Base-by-base conservation (phyloP, 2,888 invertebrate species). In the Tricholauxania praeusta region DNA sequence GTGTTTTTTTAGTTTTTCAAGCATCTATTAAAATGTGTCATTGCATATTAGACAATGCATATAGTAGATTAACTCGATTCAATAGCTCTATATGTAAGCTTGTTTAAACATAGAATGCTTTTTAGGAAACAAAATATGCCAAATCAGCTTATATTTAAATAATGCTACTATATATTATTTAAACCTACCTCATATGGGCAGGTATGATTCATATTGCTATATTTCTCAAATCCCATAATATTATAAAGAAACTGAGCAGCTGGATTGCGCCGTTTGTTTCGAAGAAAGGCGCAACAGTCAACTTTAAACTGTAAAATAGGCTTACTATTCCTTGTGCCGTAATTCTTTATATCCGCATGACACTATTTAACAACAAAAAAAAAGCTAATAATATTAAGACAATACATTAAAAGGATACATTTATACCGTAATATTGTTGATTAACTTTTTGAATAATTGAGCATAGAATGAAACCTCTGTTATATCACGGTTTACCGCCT, bases 171-270 rank as follows among this genome's bases (percentile, higher is more conserved):
- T 12, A 5, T 19, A 57, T 28, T 28, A 28, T 4, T 28, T 28
- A 28, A 39, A 76, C 72, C 68, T 65, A 75, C 74, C 59, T 74
- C 47, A 39, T 51, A 71, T 2, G 71, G 71, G 12, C 71, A 71
- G n/a, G 48, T n/a, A n/a, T 65, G 71, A 71, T 71, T 71, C 8
- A 71, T 17, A 71, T 71, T 71, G 48, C 64, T 71, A 19, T 51
- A 71, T n/a, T 71, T 57, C 8, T 47, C 65, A 3, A 71, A 39
- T 5, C 59, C 71, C 57, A 64, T 6, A 5, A 49, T 5, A 48
- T 48, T 39, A 57, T 71, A 49, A 22, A 55, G 8, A 8, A 48
- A 71, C 12, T 39, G 48, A 8, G 47, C 71, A 12, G 57, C 1
- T 48, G 19, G 47, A 59, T 49, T 63, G 0, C 71, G 65, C 7